These are phyloP conservation scores for Maconellicoccus hirsutus DNA, from an alignment of 1,140 invertebrate genomes.

Conservation along the genomic window DNA sequence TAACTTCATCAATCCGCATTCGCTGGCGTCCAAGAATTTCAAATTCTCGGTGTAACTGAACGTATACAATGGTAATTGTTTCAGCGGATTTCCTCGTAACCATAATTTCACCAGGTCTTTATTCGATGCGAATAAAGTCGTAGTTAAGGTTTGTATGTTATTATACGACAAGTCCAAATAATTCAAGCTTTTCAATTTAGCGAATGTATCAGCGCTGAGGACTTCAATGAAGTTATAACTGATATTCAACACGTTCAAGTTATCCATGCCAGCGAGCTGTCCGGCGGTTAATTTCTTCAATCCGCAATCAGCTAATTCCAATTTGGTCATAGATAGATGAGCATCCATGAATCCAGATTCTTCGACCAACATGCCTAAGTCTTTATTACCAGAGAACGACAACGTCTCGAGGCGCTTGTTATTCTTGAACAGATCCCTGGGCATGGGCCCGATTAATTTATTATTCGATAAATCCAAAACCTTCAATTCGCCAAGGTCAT, in stretches of 20 bases:
- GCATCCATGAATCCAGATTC: slow-evolving; percentile 43
- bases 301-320: slow-evolving; percentile 55
- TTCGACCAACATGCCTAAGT: slow-evolving; percentile 45
- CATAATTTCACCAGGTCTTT: slow-evolving; percentile 48
- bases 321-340: slow-evolving; percentile 46
- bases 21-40: slow-evolving; percentile 49
- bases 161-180: slow-evolving; percentile 59
- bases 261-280: slow-evolving; percentile 52
- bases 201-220: slow-evolving; percentile 34
- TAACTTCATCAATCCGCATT: slow-evolving; percentile 46
- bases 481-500: slow-evolving; percentile 44
- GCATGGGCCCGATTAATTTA: slow-evolving; percentile 44
- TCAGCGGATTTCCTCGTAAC: slow-evolving; percentile 55
- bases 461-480: slow-evolving; percentile 57
- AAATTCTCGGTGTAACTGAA: slow-evolving; percentile 47
- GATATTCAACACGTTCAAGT: slow-evolving; percentile 47
- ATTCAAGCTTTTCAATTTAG: slow-evolving; percentile 42
- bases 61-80: slow-evolving; percentile 47
- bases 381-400: slow-evolving; percentile 50
- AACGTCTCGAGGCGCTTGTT: slow-evolving; percentile 53
- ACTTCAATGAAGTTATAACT: slow-evolving; percentile 41
- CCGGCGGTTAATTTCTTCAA: slow-evolving; percentile 45
- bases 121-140: slow-evolving; percentile 48
- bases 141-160: slow-evolving; percentile 42
- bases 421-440: slow-evolving; percentile 48